Conservation (phyloP, 2,797 vertebrate genomes). For the Myotis vivesi region DNA sequence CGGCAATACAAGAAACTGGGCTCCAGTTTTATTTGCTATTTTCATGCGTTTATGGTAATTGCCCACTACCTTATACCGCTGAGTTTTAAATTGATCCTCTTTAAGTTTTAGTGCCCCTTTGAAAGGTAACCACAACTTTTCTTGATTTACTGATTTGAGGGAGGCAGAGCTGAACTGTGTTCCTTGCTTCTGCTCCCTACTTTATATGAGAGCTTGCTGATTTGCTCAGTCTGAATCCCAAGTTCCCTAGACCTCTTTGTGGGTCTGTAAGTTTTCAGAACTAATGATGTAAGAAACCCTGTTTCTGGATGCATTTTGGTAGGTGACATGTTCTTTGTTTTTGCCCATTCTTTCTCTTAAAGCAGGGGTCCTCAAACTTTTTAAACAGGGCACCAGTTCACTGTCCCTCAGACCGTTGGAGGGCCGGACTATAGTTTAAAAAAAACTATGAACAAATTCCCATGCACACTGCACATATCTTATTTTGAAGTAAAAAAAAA, state of each 20-base stretch:
- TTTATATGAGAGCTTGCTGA: not conserved
- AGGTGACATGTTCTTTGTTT: not conserved
- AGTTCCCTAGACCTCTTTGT: not conserved
- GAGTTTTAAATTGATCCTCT: conserved; percentile 15
- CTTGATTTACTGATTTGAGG: not conserved
- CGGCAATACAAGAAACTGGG: not conserved
- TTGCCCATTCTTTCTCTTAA: not conserved
- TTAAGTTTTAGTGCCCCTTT: not conserved
- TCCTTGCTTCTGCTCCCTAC: not conserved
- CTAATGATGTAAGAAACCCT: not conserved
- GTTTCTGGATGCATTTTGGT: not conserved
- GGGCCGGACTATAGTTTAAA: no score
- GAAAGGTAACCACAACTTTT: not conserved
- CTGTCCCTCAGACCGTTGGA: no score
- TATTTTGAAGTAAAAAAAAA: no score
- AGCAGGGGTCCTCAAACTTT: not conserved
- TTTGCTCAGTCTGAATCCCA: not conserved
- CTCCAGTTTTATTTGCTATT: not conserved
- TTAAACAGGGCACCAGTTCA: no score
- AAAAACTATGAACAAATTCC: no score
- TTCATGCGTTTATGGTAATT: not conserved
- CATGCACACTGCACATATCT: no score
- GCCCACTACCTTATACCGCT: not conserved
- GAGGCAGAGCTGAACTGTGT: not conserved
- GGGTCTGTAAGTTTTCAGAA: not conserved